Evolutionary conservation across 2,797 vertebrate species (phyloP).

Genomic region (Falco cherrug): DNA sequence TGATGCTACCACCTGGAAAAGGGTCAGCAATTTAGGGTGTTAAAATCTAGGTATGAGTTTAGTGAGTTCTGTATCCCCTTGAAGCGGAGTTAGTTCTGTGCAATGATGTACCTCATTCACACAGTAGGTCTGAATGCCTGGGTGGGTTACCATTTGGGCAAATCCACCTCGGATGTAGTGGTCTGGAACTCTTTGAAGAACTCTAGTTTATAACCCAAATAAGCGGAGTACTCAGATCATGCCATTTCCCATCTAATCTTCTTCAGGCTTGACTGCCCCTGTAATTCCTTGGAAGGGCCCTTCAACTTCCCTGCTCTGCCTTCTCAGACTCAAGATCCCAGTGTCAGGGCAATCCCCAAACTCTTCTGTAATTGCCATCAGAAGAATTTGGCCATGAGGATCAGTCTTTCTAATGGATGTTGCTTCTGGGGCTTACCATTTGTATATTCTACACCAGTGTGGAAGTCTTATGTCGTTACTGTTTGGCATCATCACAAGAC

Average conservation of each 20-base stretch:
- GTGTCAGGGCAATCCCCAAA: background rate
- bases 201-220: background rate
- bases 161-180: background rate
- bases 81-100: background rate
- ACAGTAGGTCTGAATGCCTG: background rate
- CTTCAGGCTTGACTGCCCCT: background rate
- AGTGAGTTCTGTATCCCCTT: background rate
- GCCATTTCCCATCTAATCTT: background rate
- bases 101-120: accelerated
- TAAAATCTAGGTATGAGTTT: background rate
- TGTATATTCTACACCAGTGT: background rate
- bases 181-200: background rate
- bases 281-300: background rate
- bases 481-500: accelerated
- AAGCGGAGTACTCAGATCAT: background rate
- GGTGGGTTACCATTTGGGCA: background rate
- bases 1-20: background rate
- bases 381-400: background rate
- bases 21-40: background rate
- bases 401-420: background rate
- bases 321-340: background rate
- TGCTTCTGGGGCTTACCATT: background rate
- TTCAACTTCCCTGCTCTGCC: background rate
- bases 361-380: background rate
- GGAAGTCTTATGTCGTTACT: background rate